These are phyloP conservation scores for Drosophila takahashii DNA, from an alignment of 1,140 invertebrate species.

Conservation along the genomic window DNA sequence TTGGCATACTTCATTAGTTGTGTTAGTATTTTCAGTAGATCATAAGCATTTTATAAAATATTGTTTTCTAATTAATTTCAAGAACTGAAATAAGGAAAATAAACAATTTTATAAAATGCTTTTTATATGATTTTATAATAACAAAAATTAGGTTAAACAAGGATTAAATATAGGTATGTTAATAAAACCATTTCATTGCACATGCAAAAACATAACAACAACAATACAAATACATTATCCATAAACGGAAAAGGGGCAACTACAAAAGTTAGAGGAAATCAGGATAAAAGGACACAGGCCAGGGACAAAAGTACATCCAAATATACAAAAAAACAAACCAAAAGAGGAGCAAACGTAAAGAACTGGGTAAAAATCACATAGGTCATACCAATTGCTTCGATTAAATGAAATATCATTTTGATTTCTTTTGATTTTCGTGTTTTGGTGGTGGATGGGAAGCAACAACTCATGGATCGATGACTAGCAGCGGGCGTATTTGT, in stretches of 20 bases:
- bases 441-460: slow-evolving; percentile 35
- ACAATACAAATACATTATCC: slow-evolving; percentile 61
- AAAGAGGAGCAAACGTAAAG: slow-evolving; percentile 16
- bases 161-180: not conserved
- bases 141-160: not conserved
- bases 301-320: not conserved
- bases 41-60: slow-evolving; percentile 1
- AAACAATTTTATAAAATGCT: not conserved
- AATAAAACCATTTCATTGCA: slow-evolving; percentile 24
- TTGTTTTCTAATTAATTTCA: not conserved
- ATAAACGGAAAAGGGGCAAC: slow-evolving; percentile 9
- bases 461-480: slow-evolving; percentile 47
- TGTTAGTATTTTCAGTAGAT: slow-evolving; percentile 9
- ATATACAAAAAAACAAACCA: slow-evolving; percentile 11
- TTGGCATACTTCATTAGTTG: not conserved
- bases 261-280: not conserved
- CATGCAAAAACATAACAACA: slow-evolving; percentile 81
- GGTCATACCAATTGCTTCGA: slow-evolving; percentile 71
- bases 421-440: slow-evolving; percentile 23
- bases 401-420: slow-evolving; percentile 42
- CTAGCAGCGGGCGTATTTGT: slow-evolving; percentile 14
- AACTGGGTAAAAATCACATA: slow-evolving; percentile 33
- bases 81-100: not conserved
- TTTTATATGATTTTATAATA: not conserved
- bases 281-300: slow-evolving; percentile 17